Evolutionary conservation across 2,797 vertebrate species (phyloP).

Genomic region (Bryconaethiops microstoma): DNA sequence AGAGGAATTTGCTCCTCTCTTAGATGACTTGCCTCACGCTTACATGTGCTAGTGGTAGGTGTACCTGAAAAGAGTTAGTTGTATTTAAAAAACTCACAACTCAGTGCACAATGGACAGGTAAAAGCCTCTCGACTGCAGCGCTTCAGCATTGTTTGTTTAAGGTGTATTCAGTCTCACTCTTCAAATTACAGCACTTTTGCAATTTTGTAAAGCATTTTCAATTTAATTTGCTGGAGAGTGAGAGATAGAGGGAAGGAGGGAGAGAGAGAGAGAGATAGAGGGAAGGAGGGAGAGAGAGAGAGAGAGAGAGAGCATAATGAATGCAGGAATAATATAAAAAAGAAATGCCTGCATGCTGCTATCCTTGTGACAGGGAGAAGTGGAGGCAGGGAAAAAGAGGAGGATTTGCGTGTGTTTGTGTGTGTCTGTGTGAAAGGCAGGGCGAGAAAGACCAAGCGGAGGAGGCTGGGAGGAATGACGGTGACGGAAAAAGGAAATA

Average conservation of each 20-base stretch:
- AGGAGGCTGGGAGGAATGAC: background rate
- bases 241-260: background rate
- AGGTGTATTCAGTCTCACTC: background rate
- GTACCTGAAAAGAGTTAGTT: no score
- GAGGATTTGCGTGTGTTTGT: constrained; percentile 16
- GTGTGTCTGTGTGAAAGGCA: constrained; percentile 37
- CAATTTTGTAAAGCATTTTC: background rate
- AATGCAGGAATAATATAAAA: constrained; percentile 32
- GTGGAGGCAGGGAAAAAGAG: constrained; percentile 5
- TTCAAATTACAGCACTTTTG: background rate
- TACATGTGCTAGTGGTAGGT: background rate
- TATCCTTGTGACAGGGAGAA: constrained; percentile 32
- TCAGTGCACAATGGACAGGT: no score
- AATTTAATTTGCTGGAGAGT: background rate
- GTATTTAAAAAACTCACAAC: no score
- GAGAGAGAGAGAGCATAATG: constrained; percentile 32
- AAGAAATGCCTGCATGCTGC: constrained; percentile 19
- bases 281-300: constrained; percentile 22
- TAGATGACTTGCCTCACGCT: background rate
- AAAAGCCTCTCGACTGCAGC: no score
- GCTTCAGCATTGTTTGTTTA: background rate
- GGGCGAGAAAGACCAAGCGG: background rate
- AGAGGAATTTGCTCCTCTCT: constrained; percentile 19
- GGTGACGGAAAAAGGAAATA: background rate
- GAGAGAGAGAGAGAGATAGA: constrained; percentile 8